Evolutionary conservation across 2,113 vertebrate species (phyloP).

Genomic region (Erpornis zantholeuca): DNA sequence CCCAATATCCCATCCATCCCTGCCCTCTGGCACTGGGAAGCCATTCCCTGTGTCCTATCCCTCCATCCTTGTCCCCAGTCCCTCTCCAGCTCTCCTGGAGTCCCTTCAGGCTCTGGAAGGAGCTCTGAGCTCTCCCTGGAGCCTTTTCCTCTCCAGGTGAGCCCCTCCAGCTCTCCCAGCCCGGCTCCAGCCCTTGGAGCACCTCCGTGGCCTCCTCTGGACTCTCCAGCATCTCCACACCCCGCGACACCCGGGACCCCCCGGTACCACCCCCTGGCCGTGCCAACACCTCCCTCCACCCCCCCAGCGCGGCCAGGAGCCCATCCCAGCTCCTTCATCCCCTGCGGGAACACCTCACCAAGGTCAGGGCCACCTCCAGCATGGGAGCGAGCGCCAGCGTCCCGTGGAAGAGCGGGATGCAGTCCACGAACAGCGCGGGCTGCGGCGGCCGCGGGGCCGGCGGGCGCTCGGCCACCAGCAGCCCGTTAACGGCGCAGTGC

Average conservation of each 20-base stretch:
- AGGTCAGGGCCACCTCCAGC: conserved; percentile 90
- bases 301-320: fast-evolving
- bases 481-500: conserved; percentile 88
- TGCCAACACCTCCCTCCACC: background rate
- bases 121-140: background rate
- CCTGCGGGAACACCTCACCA: conserved; percentile 76
- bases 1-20: background rate
- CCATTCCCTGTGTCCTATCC: background rate
- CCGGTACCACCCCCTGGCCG: no score
- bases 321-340: fast-evolving
- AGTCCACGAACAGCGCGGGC: conserved; percentile 85
- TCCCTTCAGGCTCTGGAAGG: fast-evolving
- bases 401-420: conserved; percentile 93
- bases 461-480: conserved; percentile 88
- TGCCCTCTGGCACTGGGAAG: background rate
- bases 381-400: conserved; percentile 91
- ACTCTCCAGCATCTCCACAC: background rate
- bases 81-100: background rate
- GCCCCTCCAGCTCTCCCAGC: background rate
- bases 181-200: background rate
- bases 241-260: fast-evolving
- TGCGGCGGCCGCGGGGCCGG: background rate
- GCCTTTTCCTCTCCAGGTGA: fast-evolving
- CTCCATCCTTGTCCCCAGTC: background rate
- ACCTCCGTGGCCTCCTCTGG: fast-evolving